Evolutionary conservation across 2,888 invertebrate species (phyloP).

Genomic region (Pterostichus madidus): DNA sequence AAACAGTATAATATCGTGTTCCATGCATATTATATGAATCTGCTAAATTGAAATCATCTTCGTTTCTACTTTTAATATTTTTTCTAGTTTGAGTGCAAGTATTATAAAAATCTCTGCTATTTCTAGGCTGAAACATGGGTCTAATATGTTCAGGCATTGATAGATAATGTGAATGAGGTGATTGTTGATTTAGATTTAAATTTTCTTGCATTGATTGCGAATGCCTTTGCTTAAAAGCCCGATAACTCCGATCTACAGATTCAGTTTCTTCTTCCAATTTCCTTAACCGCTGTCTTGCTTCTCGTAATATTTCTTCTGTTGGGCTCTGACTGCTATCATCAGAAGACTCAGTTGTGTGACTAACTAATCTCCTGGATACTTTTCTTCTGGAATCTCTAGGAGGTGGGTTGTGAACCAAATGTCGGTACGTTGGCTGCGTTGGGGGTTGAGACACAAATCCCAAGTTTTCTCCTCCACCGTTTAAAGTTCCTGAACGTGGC

Average conservation of each 20-base stretch:
- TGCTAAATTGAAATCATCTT: conserved; percentile 4
- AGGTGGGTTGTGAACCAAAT: conserved; percentile 24
- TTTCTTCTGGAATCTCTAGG: conserved; percentile 68
- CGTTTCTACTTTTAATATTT: conserved; percentile 20
- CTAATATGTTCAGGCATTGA: conserved; percentile 45
- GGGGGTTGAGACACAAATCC: conserved; percentile 55
- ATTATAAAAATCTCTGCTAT: conserved; percentile 40
- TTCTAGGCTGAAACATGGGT: conserved; percentile 40
- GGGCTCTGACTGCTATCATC: conserved; percentile 70
- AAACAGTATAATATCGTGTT: conserved; percentile 33
- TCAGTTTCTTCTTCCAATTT: conserved; percentile 82
- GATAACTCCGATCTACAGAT: conserved; percentile 80
- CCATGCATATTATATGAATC: background rate
- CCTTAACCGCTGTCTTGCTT: conserved; percentile 79
- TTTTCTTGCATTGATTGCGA: conserved; percentile 52
- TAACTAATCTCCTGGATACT: conserved; percentile 61
- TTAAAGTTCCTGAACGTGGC: conserved; percentile 58
- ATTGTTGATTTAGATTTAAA: conserved; percentile 33
- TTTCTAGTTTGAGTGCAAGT: conserved; percentile 1
- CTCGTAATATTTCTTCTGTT: conserved; percentile 78
- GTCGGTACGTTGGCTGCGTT: conserved; percentile 15
- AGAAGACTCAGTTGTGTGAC: conserved; percentile 55
- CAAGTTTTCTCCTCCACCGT: conserved; percentile 69
- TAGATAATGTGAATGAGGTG: conserved; percentile 23
- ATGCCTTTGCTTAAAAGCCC: conserved; percentile 76